phyloP scores from a whole-genome alignment of 2,888 invertebrate genomes.

The Eupithecia abbreviata region DNA sequence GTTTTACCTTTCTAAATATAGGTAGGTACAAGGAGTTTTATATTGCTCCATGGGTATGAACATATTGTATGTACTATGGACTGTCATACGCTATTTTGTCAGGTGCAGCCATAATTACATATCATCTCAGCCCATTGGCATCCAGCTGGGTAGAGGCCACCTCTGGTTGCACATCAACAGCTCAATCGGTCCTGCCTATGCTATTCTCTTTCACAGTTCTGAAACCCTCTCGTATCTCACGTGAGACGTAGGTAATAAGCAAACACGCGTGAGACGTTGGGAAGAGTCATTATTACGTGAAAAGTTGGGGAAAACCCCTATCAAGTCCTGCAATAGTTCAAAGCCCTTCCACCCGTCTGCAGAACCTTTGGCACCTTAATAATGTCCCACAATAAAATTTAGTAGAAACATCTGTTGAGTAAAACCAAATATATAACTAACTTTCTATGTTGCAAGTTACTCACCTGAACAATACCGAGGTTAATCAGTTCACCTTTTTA shows the following conservation, averaged over 20 bases:
- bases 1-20: no score
- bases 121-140: no score
- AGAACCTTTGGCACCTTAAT: neutral
- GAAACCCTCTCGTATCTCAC: neutral
- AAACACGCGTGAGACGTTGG: neutral
- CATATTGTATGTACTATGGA: no score
- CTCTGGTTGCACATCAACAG: no score
- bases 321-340: neutral
- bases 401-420: neutral
- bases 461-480: slow-evolving; percentile 2
- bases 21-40: no score
- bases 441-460: neutral
- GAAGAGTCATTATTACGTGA: neutral
- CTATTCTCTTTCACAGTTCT: no score
- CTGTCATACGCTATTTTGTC: no score
- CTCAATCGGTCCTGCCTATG: no score
- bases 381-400: neutral
- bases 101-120: no score
- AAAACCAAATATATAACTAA: neutral
- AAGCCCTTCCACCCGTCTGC: neutral
- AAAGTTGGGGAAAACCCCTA: neutral
- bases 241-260: neutral
- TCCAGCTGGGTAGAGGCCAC: no score
- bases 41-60: no score
- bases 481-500: slow-evolving; percentile 13